Base-by-base conservation (phyloP, 2,797 vertebrate species). In the Diceros bicornis region DNA sequence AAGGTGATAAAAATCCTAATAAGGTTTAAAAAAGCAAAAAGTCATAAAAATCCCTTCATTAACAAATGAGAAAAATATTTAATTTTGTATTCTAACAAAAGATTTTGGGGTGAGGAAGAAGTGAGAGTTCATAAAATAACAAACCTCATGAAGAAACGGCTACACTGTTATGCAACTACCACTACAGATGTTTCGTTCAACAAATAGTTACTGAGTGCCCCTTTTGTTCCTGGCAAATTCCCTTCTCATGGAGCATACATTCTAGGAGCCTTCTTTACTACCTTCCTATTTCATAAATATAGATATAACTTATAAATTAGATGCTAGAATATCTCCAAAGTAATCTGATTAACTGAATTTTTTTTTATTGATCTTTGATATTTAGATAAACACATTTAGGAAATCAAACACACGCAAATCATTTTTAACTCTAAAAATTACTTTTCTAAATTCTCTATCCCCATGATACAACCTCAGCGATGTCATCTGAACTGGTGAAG, bases 401-500 rank as follows among this genome's bases (percentile, higher is more conserved):
- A 96, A 44, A 89, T 14, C 6, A 84, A 2, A 92, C 4, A 57
- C 14, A n/a, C 0, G 50, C 32, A 75, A 16, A 61, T 61, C 61
- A 87, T 66, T 93, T 85, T 95, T 74, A 96, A 92, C 47, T 93
- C 8, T 59, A 88, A 79, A 96, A 91, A 78, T 41, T 52, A 78
- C 4, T 92, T 75, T 79, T 96, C 66, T 75, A 47, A 0, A 62
- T n/a, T 79, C 61, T n/a, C 55, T 77, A 12, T 77, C 82, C 41
- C 55, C 74, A 57, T 52, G 50, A 90, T 90, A 96, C 29, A 92
- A 99, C 99, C 99, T 99, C 99, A 41, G 99, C 99, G 18, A 99
- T 97, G 97, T 99, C 99, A n/a, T 99, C 99, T 3, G 99, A 98
- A 95, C 99, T 99, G 78, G 99, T 99, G 97, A 99, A 99, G 86